Evolutionary conservation across 1,140 invertebrate genomes (phyloP).

Genomic region (Radopholus similis): DNA sequence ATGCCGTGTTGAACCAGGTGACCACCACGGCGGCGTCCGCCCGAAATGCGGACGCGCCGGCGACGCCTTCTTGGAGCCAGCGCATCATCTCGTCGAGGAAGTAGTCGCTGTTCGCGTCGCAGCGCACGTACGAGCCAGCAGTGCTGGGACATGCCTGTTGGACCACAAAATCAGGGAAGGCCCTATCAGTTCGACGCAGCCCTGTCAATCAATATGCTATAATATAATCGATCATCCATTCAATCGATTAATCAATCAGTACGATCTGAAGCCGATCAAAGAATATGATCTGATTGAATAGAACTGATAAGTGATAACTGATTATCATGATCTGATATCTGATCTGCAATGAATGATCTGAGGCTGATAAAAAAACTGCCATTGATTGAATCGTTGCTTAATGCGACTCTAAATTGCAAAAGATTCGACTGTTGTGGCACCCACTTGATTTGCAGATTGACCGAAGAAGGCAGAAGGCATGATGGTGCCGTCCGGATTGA

Average conservation of each 20-base stretch:
- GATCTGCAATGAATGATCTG: too few relatives aligned
- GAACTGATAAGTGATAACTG: too few relatives aligned
- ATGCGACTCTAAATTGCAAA: neutral
- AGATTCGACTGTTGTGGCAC: neutral
- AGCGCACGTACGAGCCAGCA: constrained; percentile 52
- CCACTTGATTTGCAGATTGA: constrained; percentile 22
- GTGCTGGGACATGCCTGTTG: constrained; percentile 50
- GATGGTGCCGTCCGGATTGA: constrained; percentile 50
- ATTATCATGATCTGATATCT: too few relatives aligned
- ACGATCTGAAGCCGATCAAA: too few relatives aligned
- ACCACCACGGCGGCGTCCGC: constrained; percentile 57
- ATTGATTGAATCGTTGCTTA: neutral
- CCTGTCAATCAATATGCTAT: too few relatives aligned
- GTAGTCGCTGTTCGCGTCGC: constrained; percentile 52
- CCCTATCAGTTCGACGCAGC: too few relatives aligned
- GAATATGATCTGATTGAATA: too few relatives aligned
- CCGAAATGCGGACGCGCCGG: constrained; percentile 52
- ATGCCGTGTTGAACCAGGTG: constrained; percentile 59
- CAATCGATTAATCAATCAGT: too few relatives aligned
- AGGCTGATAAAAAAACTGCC: neutral
- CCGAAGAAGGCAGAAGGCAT: constrained; percentile 55
- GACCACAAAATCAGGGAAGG: neutral
- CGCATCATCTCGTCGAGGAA: constrained; percentile 60
- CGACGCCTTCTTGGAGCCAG: constrained; percentile 59
- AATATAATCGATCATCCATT: too few relatives aligned